phyloP scores from a whole-genome alignment of 2,797 vertebrate genomes.

The Peromyscus aztecus region DNA sequence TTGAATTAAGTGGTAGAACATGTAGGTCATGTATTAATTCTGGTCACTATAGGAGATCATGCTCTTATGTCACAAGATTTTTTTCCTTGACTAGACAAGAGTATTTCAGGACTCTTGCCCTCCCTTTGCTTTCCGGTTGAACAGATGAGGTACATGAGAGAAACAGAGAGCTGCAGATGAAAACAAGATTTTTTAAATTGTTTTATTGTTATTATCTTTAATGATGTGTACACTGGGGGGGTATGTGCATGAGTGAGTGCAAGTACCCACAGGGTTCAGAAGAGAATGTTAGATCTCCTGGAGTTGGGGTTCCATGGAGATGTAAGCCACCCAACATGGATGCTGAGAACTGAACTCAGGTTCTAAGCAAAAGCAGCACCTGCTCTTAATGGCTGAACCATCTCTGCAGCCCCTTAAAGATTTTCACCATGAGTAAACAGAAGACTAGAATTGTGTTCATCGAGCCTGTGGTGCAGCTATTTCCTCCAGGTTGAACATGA shows the following conservation, averaged over 20 bases:
- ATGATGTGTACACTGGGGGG: background rate
- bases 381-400: background rate
- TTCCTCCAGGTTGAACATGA: background rate
- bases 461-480: background rate
- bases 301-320: background rate
- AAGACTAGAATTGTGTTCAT: slow-evolving; percentile 23
- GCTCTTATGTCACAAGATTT: background rate
- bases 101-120: background rate
- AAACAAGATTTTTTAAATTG: background rate
- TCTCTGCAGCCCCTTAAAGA: background rate
- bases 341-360: background rate
- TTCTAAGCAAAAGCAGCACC: background rate
- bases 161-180: background rate
- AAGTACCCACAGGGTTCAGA: too few species aligned
- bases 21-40: background rate
- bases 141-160: background rate
- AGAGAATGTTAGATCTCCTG: background rate
- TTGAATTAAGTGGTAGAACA: slow-evolving; percentile 24
- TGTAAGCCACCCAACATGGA: too few species aligned
- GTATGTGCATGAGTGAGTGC: background rate
- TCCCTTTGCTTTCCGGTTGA: slow-evolving; percentile 32
- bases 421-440: background rate
- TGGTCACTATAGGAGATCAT: background rate
- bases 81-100: background rate
- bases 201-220: background rate